Percentiles rank a stretch among this genome's conserved stretches.
These are phyloP conservation scores for Nannospalax galili DNA, from an alignment of 2,113 vertebrate genomes.

Conservation along the genomic window DNA sequence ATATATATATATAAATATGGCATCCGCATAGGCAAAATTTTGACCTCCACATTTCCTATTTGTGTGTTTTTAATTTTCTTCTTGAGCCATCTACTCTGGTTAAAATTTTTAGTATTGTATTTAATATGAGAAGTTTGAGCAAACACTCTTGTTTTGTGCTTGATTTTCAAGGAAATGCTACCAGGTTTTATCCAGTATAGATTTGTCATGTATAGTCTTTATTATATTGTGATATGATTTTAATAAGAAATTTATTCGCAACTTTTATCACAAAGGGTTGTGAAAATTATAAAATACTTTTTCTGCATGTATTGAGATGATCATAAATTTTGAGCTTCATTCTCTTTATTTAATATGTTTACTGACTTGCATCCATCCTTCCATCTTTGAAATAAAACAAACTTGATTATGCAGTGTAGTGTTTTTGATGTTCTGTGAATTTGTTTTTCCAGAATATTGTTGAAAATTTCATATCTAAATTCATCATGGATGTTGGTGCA, in stretches of 20 bases:
- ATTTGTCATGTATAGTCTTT: not conserved
- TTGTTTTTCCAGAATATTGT: no score
- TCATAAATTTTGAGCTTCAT: not conserved
- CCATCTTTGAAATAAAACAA: no score
- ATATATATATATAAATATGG: not conserved
- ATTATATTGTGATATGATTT: not conserved
- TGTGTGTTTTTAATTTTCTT: not conserved
- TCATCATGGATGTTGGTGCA: no score
- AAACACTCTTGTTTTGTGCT: not conserved
- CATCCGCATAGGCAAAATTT: not conserved
- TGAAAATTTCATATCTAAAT: no score
- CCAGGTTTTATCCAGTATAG: not conserved
- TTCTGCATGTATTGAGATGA: not conserved
- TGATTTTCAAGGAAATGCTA: not conserved
- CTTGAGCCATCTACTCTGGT: not conserved
- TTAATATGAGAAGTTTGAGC: not conserved
- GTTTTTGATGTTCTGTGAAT: no score
- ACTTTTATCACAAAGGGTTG: not conserved
- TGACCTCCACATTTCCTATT: not conserved
- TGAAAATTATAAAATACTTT: not conserved
- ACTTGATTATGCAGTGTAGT: no score
- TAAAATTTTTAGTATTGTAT: not conserved
- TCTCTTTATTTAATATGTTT: no score
- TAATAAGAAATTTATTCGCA: not conserved
- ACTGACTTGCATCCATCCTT: no score